Base-by-base conservation (phyloP, 2,797 vertebrate species). In the Labeo calbasu region DNA sequence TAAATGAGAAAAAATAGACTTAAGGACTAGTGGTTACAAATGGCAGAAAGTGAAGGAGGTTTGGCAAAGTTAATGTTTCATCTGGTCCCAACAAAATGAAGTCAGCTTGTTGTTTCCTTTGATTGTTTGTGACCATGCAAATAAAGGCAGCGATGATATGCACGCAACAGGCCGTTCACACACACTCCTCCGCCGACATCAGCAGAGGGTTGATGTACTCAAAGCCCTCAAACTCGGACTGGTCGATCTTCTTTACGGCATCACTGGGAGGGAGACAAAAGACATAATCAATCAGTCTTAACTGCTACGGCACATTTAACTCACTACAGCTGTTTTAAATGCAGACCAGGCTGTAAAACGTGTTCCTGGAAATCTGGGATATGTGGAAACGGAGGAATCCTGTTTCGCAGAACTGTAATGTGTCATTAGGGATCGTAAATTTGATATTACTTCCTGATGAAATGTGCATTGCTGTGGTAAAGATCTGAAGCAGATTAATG, bases 181-280 rank as follows among this genome's bases (percentile, higher is more conserved):
- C 98, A 86, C 97, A 98, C 93, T 98, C 97, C 93, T 98, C 98
- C 13, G 98, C 98, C 8, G 98, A 99, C 98, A 99, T 99, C 94
- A 99, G 89, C 68, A 99, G 97, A 73, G 98, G 98, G 93, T 99
- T 99, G 93, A 99, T 99, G 90, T 99, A 99, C 93, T 99, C 98
- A 76, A 99, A 99, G 36, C 98, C 98, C 95, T 99, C 98, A 87
- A 99, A 99, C 92, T 99, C 98, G 59, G 98, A 99, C 91, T 99
- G 98, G 93, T 99, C 98, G 82, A 99, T 99, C 95, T 99, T 99
- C 95, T 96, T 97, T 79, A 99, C 97, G 87, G 96, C 95, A 77
- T 99, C 98, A 43, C 98, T 99, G 86, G 36, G 79, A 83, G 13
- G 81, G 88, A 89, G 90, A 85, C 90, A 80, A 91, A 91, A 55